These are phyloP conservation scores for Apis laboriosa DNA, from an alignment of 1,140 invertebrate species.

Conservation along the genomic window DNA sequence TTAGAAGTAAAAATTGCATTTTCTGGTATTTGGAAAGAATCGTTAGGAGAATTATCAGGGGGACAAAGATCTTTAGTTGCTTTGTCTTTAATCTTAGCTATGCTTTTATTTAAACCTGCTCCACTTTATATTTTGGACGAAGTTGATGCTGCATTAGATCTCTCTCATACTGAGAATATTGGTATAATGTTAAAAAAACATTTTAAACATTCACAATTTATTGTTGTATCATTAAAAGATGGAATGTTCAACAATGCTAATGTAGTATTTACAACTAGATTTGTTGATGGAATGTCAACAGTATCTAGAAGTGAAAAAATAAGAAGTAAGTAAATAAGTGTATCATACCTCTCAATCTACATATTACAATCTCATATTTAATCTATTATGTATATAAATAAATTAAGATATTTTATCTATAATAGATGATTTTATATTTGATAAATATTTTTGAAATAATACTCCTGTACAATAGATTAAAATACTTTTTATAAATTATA, in stretches of 20 bases:
- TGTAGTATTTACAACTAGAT: slow-evolving; percentile 96
- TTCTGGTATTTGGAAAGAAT: slow-evolving; percentile 98
- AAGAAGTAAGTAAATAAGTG: slow-evolving; percentile 48
- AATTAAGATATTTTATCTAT: slow-evolving; percentile 6
- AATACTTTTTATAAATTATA: slow-evolving; percentile 3
- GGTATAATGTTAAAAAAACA: slow-evolving; percentile 97
- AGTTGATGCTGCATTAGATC: slow-evolving; percentile 98
- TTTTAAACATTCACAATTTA: slow-evolving; percentile 98
- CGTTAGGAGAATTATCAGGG: slow-evolving; percentile 96
- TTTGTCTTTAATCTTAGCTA: slow-evolving; percentile 96
- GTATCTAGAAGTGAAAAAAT: slow-evolving; percentile 85
- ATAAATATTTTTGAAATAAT: slow-evolving; percentile 15
- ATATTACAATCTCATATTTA: not conserved
- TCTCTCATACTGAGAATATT: slow-evolving; percentile 99
- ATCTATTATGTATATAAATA: slow-evolving; percentile 27
- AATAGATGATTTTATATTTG: not conserved
- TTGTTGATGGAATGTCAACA: slow-evolving; percentile 97
- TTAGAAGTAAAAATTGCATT: slow-evolving; percentile 97
- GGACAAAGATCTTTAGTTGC: slow-evolving; percentile 98
- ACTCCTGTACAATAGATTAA: slow-evolving; percentile 11
- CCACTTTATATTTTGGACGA: slow-evolving; percentile 99
- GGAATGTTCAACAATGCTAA: slow-evolving; percentile 99
- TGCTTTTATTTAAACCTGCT: slow-evolving; percentile 98
- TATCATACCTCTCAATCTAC: not conserved
- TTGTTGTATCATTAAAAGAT: slow-evolving; percentile 99